Evolutionary conservation across 2,797 vertebrate species (phyloP), one percentile per base, ranked within the genome.

Genomic region (Falco peregrinus): DNA sequence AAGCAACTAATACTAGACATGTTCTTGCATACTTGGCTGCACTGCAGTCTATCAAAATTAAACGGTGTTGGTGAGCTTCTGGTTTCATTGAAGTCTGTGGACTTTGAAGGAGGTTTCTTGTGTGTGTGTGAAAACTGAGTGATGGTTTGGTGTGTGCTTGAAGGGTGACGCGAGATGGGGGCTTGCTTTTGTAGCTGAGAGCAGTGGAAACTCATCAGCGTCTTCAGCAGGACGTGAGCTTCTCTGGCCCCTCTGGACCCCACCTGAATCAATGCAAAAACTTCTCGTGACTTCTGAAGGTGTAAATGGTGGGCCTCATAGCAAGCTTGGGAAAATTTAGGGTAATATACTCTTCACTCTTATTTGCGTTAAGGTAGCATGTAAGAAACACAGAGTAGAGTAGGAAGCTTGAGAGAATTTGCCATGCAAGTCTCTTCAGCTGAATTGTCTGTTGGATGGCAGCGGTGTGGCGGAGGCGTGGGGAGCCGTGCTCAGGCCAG

Each of bases 381-480:
- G 39, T 70, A 19, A 76, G 67, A 74, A 82, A 31, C 4, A 4
- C 21, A 2, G 4, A 26, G 59, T 2, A 19, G 25, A 43, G 57
- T 5, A 39, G 70, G 37, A n/a, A 80, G 64, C 60, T 80, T 0
- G 0, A 5, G 45, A 51, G 65, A 64, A 16, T 56, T 76, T 73
- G 13, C 47, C 24, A 6, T 25, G 26, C 29, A 22, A 9, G 14
- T 15, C 26, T 70, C 2, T 18, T 45, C 39, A 68, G 41, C 48
- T 43, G 69, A 71, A 22, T 22, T 13, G 3, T 18, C 25, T 43
- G 31, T 64, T n/a, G 29, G 13, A 29, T 33, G 60, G 39, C 54
- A 71, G 48, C 21, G 4, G 22, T 5, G 29, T 35, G 8, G 51
- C 0, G 1, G 33, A 25, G 41, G 21, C 1, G 0, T 5, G 8